Conservation (phyloP, 2,113 vertebrate species). For the Talpa occidentalis region DNA sequence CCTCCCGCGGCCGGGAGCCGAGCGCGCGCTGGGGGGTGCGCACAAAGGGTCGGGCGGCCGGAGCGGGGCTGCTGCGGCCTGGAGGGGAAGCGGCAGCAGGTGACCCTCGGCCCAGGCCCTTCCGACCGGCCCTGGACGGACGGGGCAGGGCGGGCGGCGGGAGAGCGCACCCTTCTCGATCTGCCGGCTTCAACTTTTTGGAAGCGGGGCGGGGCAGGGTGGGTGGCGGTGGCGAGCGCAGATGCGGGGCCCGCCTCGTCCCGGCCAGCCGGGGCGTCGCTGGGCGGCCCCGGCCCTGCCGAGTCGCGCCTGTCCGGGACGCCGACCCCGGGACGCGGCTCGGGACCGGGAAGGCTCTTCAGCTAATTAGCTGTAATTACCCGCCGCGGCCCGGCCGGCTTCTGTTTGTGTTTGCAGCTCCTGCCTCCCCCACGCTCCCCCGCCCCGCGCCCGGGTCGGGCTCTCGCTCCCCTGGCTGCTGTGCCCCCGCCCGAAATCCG, state of each 20-base stretch:
- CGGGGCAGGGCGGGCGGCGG: not conserved
- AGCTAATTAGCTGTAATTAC: slow-evolving; percentile 72
- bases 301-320: slow-evolving; percentile 28
- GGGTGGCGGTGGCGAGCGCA: not conserved
- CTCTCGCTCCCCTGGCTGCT: slow-evolving; percentile 6
- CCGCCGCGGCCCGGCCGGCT: not conserved
- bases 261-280: not conserved
- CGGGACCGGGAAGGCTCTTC: not conserved
- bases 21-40: not conserved
- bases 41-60: not conserved
- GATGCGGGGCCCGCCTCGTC: not conserved
- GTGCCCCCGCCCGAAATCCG: slow-evolving; percentile 11
- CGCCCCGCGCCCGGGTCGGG: not conserved
- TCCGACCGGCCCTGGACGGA: not conserved
- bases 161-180: not conserved
- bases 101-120: not conserved
- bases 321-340: slow-evolving; percentile 28
- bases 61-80: not conserved
- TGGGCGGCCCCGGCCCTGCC: not conserved
- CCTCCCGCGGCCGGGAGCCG: not conserved
- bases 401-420: slow-evolving; percentile 64
- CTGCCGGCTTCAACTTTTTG: not conserved
- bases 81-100: slow-evolving; percentile 30
- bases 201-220: not conserved
- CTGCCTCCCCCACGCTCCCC: not conserved